A percentile compares a stretch with the other conserved stretches of the same genome.
Conservation (phyloP, 2,888 invertebrate species). For the Aproaerema taeniolella region DNA sequence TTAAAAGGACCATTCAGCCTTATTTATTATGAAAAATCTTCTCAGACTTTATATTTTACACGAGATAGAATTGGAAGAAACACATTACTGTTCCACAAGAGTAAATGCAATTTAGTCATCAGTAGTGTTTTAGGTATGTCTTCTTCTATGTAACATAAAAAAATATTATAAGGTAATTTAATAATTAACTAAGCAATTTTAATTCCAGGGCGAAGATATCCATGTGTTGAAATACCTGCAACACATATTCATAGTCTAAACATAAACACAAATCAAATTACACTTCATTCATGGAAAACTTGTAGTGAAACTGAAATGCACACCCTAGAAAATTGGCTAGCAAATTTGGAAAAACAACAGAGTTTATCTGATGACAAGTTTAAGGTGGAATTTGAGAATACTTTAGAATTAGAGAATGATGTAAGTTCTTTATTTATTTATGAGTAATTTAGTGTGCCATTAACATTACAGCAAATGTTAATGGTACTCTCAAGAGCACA, state of each 20-base stretch:
- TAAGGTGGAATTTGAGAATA: constrained; percentile 29
- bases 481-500: no score
- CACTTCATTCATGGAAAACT: constrained; percentile 45
- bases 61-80: constrained; percentile 92
- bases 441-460: no score
- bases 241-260: constrained; percentile 76
- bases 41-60: constrained; percentile 84
- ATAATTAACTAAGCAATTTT: no score
- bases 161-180: constrained; percentile 12
- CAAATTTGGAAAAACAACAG: constrained; percentile 43
- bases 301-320: constrained; percentile 30
- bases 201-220: constrained; percentile 49
- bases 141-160: constrained; percentile 1
- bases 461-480: no score
- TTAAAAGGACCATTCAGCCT: constrained; percentile 92
- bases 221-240: constrained; percentile 80
- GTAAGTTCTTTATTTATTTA: no score
- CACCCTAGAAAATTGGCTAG: constrained; percentile 40
- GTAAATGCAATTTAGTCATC: constrained; percentile 51
- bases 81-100: constrained; percentile 83
- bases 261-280: constrained; percentile 43
- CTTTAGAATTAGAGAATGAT: constrained; percentile 29
- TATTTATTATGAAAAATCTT: constrained; percentile 82
- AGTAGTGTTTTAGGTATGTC: constrained; percentile 73
- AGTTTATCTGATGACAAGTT: constrained; percentile 53